Evolutionary conservation across 1,140 invertebrate species (phyloP).

Genomic region (Cardiocondyla obscurior): DNA sequence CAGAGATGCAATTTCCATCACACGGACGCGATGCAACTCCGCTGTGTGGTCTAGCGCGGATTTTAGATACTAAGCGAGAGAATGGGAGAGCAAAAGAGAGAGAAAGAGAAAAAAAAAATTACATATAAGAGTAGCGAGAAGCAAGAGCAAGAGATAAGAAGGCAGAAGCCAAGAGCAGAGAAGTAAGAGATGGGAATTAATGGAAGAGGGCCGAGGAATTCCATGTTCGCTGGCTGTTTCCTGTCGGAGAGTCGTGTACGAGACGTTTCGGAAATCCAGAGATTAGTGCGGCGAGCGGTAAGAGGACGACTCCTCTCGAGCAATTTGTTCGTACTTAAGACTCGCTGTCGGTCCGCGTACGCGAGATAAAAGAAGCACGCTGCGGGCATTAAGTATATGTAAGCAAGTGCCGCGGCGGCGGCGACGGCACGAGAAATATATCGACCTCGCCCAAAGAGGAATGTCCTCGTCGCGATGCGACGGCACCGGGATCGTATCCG

Average conservation of each 20-base stretch:
- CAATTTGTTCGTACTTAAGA: conserved; percentile 50
- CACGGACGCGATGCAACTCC: not conserved
- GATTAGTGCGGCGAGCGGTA: conserved; percentile 36
- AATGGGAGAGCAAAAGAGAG: not conserved
- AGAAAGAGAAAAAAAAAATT: not conserved
- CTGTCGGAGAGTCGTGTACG: not conserved
- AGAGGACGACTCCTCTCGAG: conserved; percentile 48
- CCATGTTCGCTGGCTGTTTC: conserved; percentile 53
- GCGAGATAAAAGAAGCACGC: conserved; percentile 53
- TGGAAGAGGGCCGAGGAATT: conserved; percentile 39
- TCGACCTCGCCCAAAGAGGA: not conserved
- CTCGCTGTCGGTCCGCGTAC: conserved; percentile 16
- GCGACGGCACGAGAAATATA: conserved; percentile 2
- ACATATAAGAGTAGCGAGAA: not conserved
- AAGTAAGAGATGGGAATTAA: conserved; percentile 48
- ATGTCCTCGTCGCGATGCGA: conserved; percentile 26
- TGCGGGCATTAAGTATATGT: conserved; percentile 31
- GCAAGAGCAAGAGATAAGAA: conserved; percentile 21
- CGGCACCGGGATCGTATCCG: not conserved
- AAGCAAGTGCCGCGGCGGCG: not conserved
- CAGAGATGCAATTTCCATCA: conserved; percentile 11
- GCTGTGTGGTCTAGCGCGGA: not conserved
- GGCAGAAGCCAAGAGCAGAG: conserved; percentile 20
- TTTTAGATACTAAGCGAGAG: not conserved
- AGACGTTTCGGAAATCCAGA: conserved; percentile 53